Percentiles rank a stretch among this genome's conserved stretches.
These are phyloP conservation scores for Thamnophis sirtalis DNA, from an alignment of 2,113 vertebrate genomes.

Conservation along the genomic window DNA sequence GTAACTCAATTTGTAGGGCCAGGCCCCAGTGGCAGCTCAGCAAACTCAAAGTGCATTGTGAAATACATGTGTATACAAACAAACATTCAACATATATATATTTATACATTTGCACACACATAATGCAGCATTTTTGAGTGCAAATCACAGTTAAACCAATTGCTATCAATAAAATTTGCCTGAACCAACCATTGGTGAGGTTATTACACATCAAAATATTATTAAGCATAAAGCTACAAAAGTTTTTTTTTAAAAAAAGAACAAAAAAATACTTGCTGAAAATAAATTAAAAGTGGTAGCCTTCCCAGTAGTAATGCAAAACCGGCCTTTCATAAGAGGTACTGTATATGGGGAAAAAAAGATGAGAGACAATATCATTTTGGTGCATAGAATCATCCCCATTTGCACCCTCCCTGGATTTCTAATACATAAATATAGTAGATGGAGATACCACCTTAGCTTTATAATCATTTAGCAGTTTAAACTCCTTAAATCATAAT, in stretches of 20 bases:
- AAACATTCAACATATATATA: background rate
- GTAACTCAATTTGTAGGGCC: background rate
- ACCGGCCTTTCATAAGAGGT: background rate
- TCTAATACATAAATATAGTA: background rate
- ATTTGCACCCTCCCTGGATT: background rate
- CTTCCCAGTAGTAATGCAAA: background rate
- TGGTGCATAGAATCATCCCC: background rate
- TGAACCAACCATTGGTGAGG: background rate
- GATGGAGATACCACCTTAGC: background rate
- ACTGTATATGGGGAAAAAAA: background rate
- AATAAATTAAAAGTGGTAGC: conserved; percentile 46
- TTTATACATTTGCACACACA: background rate
- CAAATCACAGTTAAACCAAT: background rate
- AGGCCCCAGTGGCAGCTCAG: background rate
- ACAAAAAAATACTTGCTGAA: background rate
- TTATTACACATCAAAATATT: background rate
- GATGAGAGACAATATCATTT: background rate
- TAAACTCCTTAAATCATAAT: background rate
- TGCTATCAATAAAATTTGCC: background rate
- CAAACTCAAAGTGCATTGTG: conserved; percentile 33
- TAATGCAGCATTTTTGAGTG: conserved; percentile 28
- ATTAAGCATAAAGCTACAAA: conserved; percentile 59
- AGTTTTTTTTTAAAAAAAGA: conserved; percentile 35
- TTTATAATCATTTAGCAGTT: too few species aligned
- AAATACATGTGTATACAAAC: background rate